Evolutionary conservation across 2,113 vertebrate genomes (phyloP).

Genomic region (Rhea americana): DNA sequence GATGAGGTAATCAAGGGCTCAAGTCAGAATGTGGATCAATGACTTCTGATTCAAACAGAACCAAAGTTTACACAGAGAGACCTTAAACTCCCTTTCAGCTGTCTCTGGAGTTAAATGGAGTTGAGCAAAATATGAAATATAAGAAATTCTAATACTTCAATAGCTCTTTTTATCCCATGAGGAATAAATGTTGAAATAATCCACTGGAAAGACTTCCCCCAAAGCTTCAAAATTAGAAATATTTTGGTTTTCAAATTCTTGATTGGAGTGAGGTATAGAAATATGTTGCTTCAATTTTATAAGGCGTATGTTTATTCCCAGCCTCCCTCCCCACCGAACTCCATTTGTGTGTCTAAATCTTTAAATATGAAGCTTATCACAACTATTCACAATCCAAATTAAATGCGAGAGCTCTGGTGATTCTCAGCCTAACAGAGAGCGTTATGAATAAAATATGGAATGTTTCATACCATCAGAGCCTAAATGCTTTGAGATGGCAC

Average conservation of each 20-base stretch:
- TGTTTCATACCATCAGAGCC: not conserved
- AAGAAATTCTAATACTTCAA: not conserved
- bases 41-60: not conserved
- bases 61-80: not conserved
- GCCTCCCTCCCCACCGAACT: not conserved
- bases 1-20: not conserved
- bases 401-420: not conserved
- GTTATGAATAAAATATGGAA: not conserved
- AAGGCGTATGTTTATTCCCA: not conserved
- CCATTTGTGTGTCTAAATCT: not conserved
- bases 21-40: not conserved
- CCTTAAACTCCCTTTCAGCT: not conserved
- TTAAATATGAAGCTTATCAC: not conserved
- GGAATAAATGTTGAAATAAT: not conserved
- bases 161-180: accelerated
- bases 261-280: not conserved
- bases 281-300: not conserved
- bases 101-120: not conserved
- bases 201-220: not conserved
- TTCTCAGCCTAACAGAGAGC: not conserved
- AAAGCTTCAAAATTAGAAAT: not conserved
- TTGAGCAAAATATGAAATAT: not conserved
- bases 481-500: not conserved
- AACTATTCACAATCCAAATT: not conserved
- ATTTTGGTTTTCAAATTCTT: not conserved